phyloP scores from a whole-genome alignment of 2,113 vertebrate genomes.

The Taurulus bubalis region DNA sequence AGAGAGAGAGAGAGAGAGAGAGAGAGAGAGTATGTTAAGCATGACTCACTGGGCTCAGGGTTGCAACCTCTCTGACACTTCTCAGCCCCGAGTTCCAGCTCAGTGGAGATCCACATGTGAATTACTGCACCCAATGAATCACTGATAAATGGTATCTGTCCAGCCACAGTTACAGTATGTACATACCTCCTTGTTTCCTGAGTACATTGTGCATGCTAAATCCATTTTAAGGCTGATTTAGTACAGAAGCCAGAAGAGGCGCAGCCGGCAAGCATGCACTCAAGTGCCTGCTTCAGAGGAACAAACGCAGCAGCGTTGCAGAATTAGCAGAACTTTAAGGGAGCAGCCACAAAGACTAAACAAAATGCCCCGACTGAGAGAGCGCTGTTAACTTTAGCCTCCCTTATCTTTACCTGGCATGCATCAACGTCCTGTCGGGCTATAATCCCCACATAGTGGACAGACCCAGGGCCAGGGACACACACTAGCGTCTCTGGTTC shows the following conservation, averaged over 20 bases:
- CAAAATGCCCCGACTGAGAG: constrained; percentile 12
- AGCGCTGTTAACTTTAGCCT: constrained; percentile 48
- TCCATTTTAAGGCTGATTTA: constrained; percentile 57
- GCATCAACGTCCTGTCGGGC: constrained; percentile 63
- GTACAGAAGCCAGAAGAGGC: constrained; percentile 16
- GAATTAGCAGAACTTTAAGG: constrained; percentile 30
- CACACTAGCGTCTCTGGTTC: constrained; percentile 18
- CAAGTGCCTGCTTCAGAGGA: constrained; percentile 9
- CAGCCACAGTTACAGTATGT: constrained; percentile 35
- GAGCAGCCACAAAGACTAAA: constrained; percentile 42
- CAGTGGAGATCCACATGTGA: constrained; percentile 45
- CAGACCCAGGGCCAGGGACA: constrained; percentile 44
- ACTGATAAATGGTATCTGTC: constrained; percentile 51
- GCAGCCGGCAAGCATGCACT: neutral
- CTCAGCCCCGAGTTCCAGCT: constrained; percentile 34
- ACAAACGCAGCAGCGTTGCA: constrained; percentile 7
- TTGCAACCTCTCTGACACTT: constrained; percentile 49
- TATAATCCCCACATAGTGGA: constrained; percentile 60
- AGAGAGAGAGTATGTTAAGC: neutral
- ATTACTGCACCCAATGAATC: constrained; percentile 60
- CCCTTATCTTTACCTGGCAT: constrained; percentile 64
- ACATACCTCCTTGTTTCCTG: constrained; percentile 63
- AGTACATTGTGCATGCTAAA: constrained; percentile 49
- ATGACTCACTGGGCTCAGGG: constrained; percentile 34
- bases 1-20: neutral